These are phyloP conservation scores for Ophthalmotilapia sp. DNA, from an alignment of 2,113 vertebrate species.

Conservation along the genomic window DNA sequence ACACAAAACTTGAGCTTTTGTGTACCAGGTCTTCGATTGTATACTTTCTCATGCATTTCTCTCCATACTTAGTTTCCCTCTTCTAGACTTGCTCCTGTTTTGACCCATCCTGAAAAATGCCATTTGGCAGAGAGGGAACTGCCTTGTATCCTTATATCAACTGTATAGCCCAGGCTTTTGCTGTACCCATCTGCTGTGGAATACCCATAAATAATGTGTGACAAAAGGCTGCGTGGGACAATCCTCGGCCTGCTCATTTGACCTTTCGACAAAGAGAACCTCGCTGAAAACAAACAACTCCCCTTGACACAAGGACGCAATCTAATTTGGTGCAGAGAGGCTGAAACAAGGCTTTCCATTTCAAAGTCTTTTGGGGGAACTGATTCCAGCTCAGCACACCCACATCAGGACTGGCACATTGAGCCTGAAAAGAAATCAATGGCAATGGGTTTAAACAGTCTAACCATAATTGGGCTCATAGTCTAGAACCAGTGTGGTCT, in stretches of 20 bases:
- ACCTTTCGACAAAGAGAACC: conserved; percentile 55
- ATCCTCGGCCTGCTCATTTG: conserved; percentile 29
- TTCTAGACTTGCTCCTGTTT: neutral
- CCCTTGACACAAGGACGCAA: conserved; percentile 63
- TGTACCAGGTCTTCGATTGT: neutral
- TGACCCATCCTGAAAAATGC: conserved; percentile 20
- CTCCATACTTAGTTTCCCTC: neutral
- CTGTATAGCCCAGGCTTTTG: neutral
- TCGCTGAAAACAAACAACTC: conserved; percentile 51
- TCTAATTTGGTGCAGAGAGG: conserved; percentile 53
- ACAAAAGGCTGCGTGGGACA: conserved; percentile 41
- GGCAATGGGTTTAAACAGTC: conserved; percentile 48
- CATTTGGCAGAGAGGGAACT: conserved; percentile 2
- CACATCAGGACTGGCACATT: conserved; percentile 15
- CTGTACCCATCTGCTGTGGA: conserved; percentile 8
- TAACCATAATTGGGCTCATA: conserved; percentile 49
- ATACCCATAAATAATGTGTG: conserved; percentile 55
- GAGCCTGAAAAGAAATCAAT: conserved; percentile 56
- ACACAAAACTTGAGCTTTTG: neutral
- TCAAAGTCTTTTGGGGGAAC: conserved; percentile 34
- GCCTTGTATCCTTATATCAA: conserved; percentile 17
- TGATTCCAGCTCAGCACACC: conserved; percentile 35
- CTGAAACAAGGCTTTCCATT: conserved; percentile 53
- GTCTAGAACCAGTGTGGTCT: conserved; percentile 18
- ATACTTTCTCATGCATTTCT: neutral